Percentiles rank a stretch among this genome's conserved stretches.
These are phyloP conservation scores for Exaiptasia diaphana DNA, from an alignment of 64 coral and sea anemone species.

Conservation along the genomic window DNA sequence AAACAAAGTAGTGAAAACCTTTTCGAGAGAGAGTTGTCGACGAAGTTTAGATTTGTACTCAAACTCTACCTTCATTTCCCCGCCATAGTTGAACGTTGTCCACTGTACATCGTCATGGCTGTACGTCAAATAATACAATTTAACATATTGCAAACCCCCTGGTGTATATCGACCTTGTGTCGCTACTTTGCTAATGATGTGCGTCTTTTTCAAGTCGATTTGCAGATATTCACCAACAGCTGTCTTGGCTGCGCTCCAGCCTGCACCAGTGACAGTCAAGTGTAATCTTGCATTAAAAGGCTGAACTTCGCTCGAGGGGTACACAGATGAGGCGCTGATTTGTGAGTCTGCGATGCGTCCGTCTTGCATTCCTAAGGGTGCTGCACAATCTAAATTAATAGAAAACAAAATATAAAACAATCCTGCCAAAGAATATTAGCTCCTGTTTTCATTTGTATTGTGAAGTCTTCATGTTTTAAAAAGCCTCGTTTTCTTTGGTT, in stretches of 20 bases:
- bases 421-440: too few species aligned
- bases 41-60: background rate
- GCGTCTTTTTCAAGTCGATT: background rate
- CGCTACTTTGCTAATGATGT: background rate
- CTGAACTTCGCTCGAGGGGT: background rate
- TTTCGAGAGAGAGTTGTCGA: background rate
- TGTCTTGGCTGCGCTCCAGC: background rate
- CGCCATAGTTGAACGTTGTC: background rate
- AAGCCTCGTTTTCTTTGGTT: too few species aligned
- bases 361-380: background rate
- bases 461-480: too few species aligned
- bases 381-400: too few species aligned
- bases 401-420: too few species aligned
- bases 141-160: background rate
- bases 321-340: background rate
- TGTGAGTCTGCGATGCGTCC: background rate
- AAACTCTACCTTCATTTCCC: background rate
- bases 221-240: background rate
- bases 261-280: background rate
- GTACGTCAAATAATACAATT: background rate
- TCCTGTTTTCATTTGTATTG: too few species aligned
- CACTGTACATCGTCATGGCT: background rate
- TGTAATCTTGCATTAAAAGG: background rate
- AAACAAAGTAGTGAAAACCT: background rate
- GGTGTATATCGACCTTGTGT: background rate